phyloP scores from a whole-genome alignment of 1,140 invertebrate genomes.

The Nautilus pompilius region DNA sequence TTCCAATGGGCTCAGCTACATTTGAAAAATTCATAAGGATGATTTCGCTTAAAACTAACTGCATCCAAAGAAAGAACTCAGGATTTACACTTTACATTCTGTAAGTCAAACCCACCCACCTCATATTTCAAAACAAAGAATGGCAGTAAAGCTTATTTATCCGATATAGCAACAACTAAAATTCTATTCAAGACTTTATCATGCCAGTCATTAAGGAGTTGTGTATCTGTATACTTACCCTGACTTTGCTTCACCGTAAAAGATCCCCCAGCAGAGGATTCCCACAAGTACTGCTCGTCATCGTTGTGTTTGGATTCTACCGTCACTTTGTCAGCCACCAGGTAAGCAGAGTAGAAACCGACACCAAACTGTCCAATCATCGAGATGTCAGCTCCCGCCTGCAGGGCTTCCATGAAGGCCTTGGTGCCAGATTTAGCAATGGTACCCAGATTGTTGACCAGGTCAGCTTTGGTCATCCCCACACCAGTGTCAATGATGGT shows the following conservation, averaged over 20 bases:
- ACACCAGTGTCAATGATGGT: slow-evolving; percentile 90
- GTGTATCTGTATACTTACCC: slow-evolving; percentile 33
- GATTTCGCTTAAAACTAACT: neutral
- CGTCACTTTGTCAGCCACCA: slow-evolving; percentile 88
- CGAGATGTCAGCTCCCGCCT: slow-evolving; percentile 85
- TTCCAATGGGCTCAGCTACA: slow-evolving; percentile 68
- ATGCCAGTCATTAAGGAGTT: neutral
- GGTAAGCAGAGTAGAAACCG: slow-evolving; percentile 94
- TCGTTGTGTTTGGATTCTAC: slow-evolving; percentile 93
- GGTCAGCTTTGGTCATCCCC: slow-evolving; percentile 91
- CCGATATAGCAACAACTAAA: neutral
- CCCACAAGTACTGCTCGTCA: slow-evolving; percentile 67
- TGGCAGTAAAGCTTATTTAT: neutral
- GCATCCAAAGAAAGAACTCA: neutral
- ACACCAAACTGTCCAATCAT: slow-evolving; percentile 97
- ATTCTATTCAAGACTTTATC: neutral
- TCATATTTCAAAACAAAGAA: neutral
- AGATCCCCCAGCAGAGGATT: slow-evolving; percentile 79
- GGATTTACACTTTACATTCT: no score
- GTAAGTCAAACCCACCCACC: neutral
- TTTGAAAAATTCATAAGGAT: slow-evolving; percentile 2
- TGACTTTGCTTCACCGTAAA: slow-evolving; percentile 77
- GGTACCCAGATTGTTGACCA: slow-evolving; percentile 90
- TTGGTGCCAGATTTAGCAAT: slow-evolving; percentile 93
- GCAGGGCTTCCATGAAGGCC: slow-evolving; percentile 90